Evolutionary conservation across 35 echinoderm and acorn worm genomes (phyloP).

Genomic region (Acanthaster planci): DNA sequence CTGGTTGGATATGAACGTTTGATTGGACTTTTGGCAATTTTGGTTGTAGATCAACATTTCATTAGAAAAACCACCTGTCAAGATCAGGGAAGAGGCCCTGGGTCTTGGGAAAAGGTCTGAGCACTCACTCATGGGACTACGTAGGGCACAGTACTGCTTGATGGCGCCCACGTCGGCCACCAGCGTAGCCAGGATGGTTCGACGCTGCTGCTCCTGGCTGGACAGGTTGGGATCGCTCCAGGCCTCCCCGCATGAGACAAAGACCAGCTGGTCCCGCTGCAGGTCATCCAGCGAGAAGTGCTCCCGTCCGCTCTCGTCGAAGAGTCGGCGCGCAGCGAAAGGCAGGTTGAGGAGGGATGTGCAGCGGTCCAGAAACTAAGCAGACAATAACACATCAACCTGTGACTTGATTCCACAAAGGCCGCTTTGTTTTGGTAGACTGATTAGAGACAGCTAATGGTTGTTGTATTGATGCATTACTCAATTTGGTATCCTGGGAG

Average conservation of each 20-base stretch:
- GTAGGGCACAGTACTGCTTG: constrained; percentile 74
- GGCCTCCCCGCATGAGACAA: constrained; percentile 80
- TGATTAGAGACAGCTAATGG: too few species aligned
- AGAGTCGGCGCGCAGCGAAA: constrained; percentile 86
- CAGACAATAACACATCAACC: not conserved
- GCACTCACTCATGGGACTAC: constrained; percentile 48
- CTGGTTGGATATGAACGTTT: too few species aligned
- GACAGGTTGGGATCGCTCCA: constrained; percentile 84
- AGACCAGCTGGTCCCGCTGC: constrained; percentile 83
- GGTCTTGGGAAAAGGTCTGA: too few species aligned
- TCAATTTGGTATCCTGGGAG: too few species aligned
- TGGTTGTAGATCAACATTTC: too few species aligned
- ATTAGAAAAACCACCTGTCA: too few species aligned
- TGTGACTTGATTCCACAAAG: too few species aligned
- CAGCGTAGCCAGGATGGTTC: constrained; percentile 76
- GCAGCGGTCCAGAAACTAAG: constrained; percentile 90
- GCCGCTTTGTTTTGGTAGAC: too few species aligned
- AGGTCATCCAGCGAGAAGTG: constrained; percentile 55
- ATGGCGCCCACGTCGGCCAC: constrained; percentile 89
- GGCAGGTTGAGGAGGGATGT: constrained; percentile 83
- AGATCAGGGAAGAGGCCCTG: too few species aligned
- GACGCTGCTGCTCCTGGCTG: constrained; percentile 84
- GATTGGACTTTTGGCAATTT: too few species aligned
- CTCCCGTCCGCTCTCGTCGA: constrained; percentile 71
- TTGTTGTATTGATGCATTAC: too few species aligned